Base-by-base conservation (phyloP, 30 jellyfish, hydroid and myxozoan species). In the Cassiopea andromeda region DNA sequence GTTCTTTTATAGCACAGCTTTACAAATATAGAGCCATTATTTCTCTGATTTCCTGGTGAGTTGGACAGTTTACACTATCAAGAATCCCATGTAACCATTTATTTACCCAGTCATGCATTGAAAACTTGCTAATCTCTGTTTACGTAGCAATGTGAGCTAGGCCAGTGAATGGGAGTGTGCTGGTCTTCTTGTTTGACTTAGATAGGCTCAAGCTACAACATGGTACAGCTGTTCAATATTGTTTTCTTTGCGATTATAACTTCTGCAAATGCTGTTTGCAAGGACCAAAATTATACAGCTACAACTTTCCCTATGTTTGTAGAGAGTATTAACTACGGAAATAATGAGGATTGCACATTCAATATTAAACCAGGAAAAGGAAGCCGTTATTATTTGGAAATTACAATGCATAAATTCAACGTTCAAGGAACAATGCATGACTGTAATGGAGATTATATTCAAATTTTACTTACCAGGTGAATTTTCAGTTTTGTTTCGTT, bases 401-500 rank as follows among this genome's bases (percentile, higher is more conserved):
- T 70, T 2, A 19, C 79, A 38, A 19, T 43, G 79, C 79, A 70
- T 70, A 17, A 70, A 70, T 70, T 70, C 16, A 54, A 54, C 79
- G 19, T 77, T 27, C 59, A 50, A 54, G 86, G 86, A 3, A 27
- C 15, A 49, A 77, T 77, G 86, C 86, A 74, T 15, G 59, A 47
- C 49, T 77, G 86, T 61, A 50, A 77, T 3, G 86, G 50, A 43
- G 86, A 77, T 14, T 77, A 48, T 27, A 14, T 77, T 44, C 75
- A 77, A 49, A n/a, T 77, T 50, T 77, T 77, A 1, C 6, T 50
- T 1, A 77, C 86, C 46, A 49, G 72, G 86, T 77, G 59, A 77
- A 70, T 70, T 38, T 19, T n/a, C n/a, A n/a, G n/a, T n/a, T n/a
- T n/a, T n/a, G n/a, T n/a, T n/a, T n/a, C n/a, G n/a, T n/a, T n/a